These are phyloP conservation scores for Huso huso DNA, from an alignment of 2,797 vertebrate genomes.

Conservation along the genomic window DNA sequence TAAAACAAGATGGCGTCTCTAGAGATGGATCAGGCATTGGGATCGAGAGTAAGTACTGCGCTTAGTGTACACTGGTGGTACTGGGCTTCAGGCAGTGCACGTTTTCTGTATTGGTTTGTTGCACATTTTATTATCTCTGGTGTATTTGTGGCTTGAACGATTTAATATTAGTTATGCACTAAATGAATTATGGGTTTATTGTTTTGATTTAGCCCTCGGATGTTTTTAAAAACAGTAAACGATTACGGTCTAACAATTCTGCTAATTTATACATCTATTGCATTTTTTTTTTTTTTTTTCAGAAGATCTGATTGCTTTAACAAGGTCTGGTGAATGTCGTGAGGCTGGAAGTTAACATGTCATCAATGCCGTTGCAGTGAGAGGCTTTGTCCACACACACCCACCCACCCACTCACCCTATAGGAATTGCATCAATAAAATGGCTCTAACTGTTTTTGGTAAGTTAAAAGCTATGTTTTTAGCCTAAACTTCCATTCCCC, in stretches of 20 bases:
- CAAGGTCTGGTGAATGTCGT: constrained; percentile 9
- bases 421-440: constrained; percentile 25
- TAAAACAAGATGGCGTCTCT: constrained; percentile 42
- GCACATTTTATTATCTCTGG: not conserved
- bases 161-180: no score
- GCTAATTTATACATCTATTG: not conserved
- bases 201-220: no score
- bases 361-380: constrained; percentile 16
- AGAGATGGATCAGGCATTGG: constrained; percentile 23
- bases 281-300: not conserved
- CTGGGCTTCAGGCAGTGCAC: not conserved
- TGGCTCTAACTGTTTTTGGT: constrained; percentile 46
- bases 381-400: constrained; percentile 21
- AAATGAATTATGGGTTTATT: no score
- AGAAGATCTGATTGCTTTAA: not conserved
- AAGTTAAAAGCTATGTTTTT: constrained; percentile 21
- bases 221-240: no score
- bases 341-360: constrained; percentile 10
- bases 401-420: not conserved
- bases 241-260: no score
- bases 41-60: constrained; percentile 25
- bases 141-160: no score
- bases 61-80: not conserved
- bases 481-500: not conserved
- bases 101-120: not conserved